These are phyloP conservation scores for Zele albiditarsus DNA, from an alignment of 2,888 invertebrate species.

Conservation along the genomic window DNA sequence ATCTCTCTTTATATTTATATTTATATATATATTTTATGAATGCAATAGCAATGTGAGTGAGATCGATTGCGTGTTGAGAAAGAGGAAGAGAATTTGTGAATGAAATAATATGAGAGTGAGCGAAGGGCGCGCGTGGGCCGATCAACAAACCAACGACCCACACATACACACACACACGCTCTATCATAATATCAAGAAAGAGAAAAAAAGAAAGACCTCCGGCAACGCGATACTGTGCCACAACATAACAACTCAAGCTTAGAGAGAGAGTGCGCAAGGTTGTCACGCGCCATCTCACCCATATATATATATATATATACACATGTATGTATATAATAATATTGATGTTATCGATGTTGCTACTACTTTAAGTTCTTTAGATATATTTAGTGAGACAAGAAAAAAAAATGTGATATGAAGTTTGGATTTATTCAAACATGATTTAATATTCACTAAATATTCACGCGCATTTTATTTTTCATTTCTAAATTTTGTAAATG, in stretches of 20 bases:
- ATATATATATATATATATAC: slow-evolving; percentile 48
- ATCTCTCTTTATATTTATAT: background rate
- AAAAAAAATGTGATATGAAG: background rate
- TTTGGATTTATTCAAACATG: background rate
- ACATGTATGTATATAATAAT: slow-evolving; percentile 39
- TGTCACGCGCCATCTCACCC: slow-evolving; percentile 55
- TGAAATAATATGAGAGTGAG: slow-evolving; percentile 45
- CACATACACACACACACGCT: slow-evolving; percentile 56
- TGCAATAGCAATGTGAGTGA: slow-evolving; percentile 6
- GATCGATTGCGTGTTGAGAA: slow-evolving; percentile 22
- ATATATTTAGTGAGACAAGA: background rate
- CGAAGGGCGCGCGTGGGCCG: slow-evolving; percentile 56
- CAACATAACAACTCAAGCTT: slow-evolving; percentile 62
- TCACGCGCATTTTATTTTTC: background rate
- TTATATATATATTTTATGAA: slow-evolving; percentile 1
- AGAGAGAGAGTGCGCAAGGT: slow-evolving; percentile 61
- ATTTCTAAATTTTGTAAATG: background rate
- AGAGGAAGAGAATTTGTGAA: slow-evolving; percentile 39
- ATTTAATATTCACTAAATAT: slow-evolving; percentile 1
- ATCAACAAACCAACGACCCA: slow-evolving; percentile 31
- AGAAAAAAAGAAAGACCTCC: slow-evolving; percentile 53
- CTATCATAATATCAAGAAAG: slow-evolving; percentile 69
- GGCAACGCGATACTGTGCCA: slow-evolving; percentile 64
- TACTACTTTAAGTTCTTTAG: slow-evolving; percentile 6
- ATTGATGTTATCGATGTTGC: slow-evolving; percentile 29